Evolutionary conservation across 2,888 invertebrate genomes (phyloP), one percentile per base, ranked within the genome.

Genomic region (Drosophila koepferae): DNA sequence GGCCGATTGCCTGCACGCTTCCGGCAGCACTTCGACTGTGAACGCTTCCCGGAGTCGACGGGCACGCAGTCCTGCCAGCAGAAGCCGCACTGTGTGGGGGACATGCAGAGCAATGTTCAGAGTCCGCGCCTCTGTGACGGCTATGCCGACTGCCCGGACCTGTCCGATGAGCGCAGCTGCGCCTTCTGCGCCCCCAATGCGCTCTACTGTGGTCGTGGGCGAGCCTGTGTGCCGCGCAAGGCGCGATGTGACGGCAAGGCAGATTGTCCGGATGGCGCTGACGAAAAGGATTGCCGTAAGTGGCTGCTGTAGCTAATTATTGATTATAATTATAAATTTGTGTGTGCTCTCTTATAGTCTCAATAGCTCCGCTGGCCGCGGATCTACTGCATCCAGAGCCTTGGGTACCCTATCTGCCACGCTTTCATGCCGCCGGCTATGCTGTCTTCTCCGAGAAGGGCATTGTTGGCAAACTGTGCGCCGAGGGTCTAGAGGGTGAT

Each of bases 391-490:
- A 95, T 61, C 95, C 95, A 75, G 95, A 94, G 51, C 93, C 95
- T 70, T 94, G 96, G 91, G 95, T 95, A 2, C 96, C 97, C 1
- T 95, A 96, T 90, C 95, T 96, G 53, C 94, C 95, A 0, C 94
- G 95, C 67, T 96, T 97, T 86, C 95, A 94, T 84, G 94, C 95
- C 63, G 96, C 96, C 77, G 98, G 98, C n/a, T 97, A 95, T 93
- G 96, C 97, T 5, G 95, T 97, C 74, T 97, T 97, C 94, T 96
- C 97, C 81, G 97, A 97, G 93, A 96, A 96, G 87, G 97, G 97
- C 8, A 94, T 95, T 59, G 94, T 95, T 58, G 97, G 97, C 59
- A 97, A 97, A 93, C 93, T 97, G 43, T 97, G 97, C 91, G 96
- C 96, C 1, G 96, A 96, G 88, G 97, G 96, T 58, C 94, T 97